phyloP scores from a whole-genome alignment of 1,140 invertebrate species.

The Penaeus indicus region DNA sequence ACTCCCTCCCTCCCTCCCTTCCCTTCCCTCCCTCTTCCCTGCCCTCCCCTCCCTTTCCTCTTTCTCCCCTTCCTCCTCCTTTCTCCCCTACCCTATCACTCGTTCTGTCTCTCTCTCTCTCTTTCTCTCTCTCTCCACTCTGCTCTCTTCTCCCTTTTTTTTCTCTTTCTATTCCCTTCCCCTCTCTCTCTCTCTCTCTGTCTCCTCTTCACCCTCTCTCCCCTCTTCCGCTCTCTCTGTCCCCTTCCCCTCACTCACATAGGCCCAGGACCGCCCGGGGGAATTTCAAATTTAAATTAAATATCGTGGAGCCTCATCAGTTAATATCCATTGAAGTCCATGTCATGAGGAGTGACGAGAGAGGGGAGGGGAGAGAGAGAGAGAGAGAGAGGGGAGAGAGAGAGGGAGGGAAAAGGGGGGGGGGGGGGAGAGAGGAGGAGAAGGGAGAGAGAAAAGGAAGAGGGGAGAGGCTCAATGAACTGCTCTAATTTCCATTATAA shows the following conservation, averaged over 20 bases:
- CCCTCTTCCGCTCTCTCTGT: background rate
- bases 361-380: slow-evolving; percentile 2
- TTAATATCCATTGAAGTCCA: slow-evolving; percentile 57
- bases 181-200: background rate
- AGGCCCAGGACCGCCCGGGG: slow-evolving; percentile 1
- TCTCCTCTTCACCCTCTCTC: no score
- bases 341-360: slow-evolving; percentile 40
- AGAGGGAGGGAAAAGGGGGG: background rate
- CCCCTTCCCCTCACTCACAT: background rate
- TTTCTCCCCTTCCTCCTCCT: background rate
- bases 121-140: background rate
- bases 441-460: background rate
- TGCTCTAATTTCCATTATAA: slow-evolving; percentile 62
- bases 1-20: slow-evolving; percentile 5
- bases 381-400: slow-evolving; percentile 3
- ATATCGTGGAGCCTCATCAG: slow-evolving; percentile 57
- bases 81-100: background rate
- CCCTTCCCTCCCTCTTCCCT: no score
- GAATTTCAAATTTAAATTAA: slow-evolving; percentile 58
- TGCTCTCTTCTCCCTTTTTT: no score
- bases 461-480: slow-evolving; percentile 53
- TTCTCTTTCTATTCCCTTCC: no score
- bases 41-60: background rate
- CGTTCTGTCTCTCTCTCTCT: background rate
- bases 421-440: background rate